A percentile compares a stretch with the other conserved stretches of the same genome.
phyloP scores from a whole-genome alignment of 2,113 vertebrate species.

The Megaceryle torquata region DNA sequence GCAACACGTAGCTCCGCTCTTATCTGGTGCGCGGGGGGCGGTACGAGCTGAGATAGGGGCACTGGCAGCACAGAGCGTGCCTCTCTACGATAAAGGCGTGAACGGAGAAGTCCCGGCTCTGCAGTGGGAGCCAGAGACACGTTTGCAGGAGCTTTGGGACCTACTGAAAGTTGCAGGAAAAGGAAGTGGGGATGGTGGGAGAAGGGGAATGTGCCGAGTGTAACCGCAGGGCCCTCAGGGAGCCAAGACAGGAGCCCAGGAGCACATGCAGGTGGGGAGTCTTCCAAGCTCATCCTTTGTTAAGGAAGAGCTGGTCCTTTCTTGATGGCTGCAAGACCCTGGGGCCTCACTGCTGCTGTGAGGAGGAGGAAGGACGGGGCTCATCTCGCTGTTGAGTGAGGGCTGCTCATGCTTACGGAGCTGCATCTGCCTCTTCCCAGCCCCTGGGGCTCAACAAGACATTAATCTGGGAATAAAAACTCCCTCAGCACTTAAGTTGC shows the following conservation, averaged over 20 bases:
- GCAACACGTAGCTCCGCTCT: not conserved
- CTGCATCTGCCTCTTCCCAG: not conserved
- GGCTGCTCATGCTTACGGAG: not conserved
- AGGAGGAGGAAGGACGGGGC: not conserved
- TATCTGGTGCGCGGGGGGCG: not conserved
- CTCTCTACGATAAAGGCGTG: fast-evolving
- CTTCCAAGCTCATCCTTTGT: not conserved
- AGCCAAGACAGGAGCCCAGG: fast-evolving
- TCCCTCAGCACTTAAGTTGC: not conserved
- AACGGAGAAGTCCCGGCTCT: not conserved
- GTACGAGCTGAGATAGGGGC: fast-evolving
- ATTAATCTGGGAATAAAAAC: not conserved
- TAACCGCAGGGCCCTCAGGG: not conserved
- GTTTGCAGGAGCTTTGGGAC: not conserved
- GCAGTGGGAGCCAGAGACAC: not conserved
- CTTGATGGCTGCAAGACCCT: fast-evolving
- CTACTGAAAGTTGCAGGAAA: not conserved
- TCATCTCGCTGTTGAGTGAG: not conserved
- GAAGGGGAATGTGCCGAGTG: fast-evolving
- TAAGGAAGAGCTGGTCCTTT: not conserved
- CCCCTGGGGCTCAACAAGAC: not conserved
- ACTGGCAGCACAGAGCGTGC: not conserved
- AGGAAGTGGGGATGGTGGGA: fast-evolving
- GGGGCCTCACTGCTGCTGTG: not conserved
- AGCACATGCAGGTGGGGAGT: fast-evolving